Base-by-base conservation (phyloP, 2,113 vertebrate genomes). In the Cinclus mexicanus region DNA sequence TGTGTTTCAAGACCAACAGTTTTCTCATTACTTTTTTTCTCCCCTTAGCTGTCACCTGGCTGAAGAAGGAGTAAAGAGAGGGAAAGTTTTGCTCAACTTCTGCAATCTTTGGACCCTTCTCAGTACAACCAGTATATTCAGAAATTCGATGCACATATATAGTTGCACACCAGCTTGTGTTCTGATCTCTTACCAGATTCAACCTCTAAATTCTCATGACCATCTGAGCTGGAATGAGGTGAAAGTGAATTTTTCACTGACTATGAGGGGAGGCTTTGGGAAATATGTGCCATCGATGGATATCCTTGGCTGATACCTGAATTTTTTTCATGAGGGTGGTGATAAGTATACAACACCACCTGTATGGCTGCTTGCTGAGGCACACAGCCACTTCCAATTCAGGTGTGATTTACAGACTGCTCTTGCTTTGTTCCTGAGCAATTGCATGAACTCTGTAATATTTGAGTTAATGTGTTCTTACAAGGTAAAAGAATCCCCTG, bases 161-260 rank as follows among this genome's bases (percentile, higher is more conserved):
- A 2, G 1, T 60, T 76, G 22, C 7, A 72, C 10, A 41, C 4
- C 29, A 57, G 5, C 19, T 25, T 1, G 1, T 44, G 6, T 35
- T 59, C 12, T 55, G 33, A 56, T 80, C 44, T 59, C 42, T 79
- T 12, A 44, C 10, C 39, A n/a, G 18, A 68, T 47, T 29, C n/a
- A 37, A 2, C 16, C 11, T 81, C 15, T 13, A 52, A 76, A 85
- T 76, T 64, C 11, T 12, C 47, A 60, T 64, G 21, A n/a, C 23
- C 19, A 24, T 52, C 33, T 55, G 24, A 20, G 10, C 7, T 72
- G 67, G 26, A 52, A 37, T 13, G 35, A 59, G 17, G 5, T 13
- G 24, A 44, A 83, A 33, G 22, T 53, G 49, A 55, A 25, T 82
- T 94, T 95, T 82, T 26, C 14, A 57, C 4, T 55, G 72, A 29